These are phyloP conservation scores for Anoplopoma fimbria DNA, from an alignment of 2,113 vertebrate genomes.

Conservation along the genomic window DNA sequence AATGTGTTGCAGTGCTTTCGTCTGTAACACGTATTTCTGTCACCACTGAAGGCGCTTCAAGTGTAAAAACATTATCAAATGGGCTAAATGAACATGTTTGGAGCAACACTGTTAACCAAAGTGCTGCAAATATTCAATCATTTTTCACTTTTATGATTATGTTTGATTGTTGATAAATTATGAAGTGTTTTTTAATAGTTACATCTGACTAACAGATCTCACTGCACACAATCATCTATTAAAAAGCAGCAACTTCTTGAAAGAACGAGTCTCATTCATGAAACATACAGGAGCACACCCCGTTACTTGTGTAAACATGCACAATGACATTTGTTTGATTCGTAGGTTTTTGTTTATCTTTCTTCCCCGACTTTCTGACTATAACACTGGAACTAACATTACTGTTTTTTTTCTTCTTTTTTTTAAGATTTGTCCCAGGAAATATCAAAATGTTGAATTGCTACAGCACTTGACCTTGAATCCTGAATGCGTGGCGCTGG, in stretches of 20 bases:
- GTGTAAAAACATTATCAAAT: not conserved
- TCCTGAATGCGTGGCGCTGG: not conserved
- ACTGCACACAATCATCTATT: not conserved
- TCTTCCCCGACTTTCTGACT: not conserved
- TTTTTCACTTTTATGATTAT: too few species aligned
- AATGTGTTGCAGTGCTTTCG: too few species aligned
- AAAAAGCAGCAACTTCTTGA: not conserved
- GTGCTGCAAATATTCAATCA: not conserved
- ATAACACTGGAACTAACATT: too few species aligned
- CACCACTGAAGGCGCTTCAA: not conserved
- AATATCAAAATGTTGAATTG: not conserved
- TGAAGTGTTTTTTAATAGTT: not conserved
- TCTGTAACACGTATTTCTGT: not conserved
- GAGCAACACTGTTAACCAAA: not conserved
- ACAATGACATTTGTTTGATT: not conserved
- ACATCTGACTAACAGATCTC: not conserved
- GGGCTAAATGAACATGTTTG: not conserved
- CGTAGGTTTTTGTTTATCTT: not conserved
- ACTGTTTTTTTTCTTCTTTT: too few species aligned
- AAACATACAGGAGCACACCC: not conserved
- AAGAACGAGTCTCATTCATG: not conserved
- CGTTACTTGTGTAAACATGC: not conserved
- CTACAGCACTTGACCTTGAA: not conserved
- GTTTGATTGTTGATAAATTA: too few species aligned
- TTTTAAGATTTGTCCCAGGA: not conserved